Percentiles rank a stretch among this genome's conserved stretches.
These are phyloP conservation scores for Coronaproctus castanopsis DNA, from an alignment of 2,888 invertebrate species.

Conservation along the genomic window DNA sequence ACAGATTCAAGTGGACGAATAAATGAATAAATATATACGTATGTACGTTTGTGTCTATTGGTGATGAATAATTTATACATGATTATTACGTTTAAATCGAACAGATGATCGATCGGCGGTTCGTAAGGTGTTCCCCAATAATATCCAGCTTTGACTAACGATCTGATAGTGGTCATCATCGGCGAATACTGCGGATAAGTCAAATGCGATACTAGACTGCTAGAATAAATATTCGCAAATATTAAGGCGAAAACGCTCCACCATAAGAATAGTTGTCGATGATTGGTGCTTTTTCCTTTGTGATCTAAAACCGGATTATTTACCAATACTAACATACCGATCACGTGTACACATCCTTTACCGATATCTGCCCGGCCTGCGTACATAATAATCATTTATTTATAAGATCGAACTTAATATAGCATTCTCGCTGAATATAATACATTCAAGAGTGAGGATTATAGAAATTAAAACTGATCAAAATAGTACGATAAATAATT, in stretches of 20 bases:
- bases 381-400: too few relatives aligned
- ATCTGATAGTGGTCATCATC: conserved; percentile 8
- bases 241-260: conserved; percentile 16
- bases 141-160: conserved; percentile 12
- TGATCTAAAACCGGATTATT: conserved; percentile 4
- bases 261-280: conserved; percentile 13
- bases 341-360: neutral
- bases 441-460: too few relatives aligned
- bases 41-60: too few relatives aligned
- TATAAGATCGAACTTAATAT: too few relatives aligned
- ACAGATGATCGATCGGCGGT: conserved; percentile 10
- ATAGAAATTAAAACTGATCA: too few relatives aligned
- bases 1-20: too few relatives aligned
- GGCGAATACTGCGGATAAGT: conserved; percentile 14
- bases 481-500: too few relatives aligned
- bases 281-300: neutral
- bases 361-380: neutral
- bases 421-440: too few relatives aligned
- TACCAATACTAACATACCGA: conserved; percentile 7
- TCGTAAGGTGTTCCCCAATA: conserved; percentile 15
- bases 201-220: conserved; percentile 14
- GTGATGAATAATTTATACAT: neutral
- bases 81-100: conserved; percentile 12
- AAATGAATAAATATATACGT: too few relatives aligned
- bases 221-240: conserved; percentile 14